These are phyloP conservation scores for Lissocephala sabroskyi DNA, from an alignment of 2,888 invertebrate species.

Conservation along the genomic window DNA sequence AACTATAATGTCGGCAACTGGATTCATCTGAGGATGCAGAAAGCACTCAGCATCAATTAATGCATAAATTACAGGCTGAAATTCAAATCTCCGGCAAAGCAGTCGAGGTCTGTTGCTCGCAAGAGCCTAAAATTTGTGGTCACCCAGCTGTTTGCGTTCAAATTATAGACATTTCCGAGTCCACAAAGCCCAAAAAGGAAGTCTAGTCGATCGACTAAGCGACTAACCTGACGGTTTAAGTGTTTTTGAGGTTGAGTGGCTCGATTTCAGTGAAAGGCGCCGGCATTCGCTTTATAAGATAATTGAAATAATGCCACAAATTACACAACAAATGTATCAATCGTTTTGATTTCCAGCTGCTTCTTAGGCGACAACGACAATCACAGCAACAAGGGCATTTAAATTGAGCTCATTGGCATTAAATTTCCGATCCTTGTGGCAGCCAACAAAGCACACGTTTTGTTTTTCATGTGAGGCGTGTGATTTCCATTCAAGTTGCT, in stretches of 20 bases:
- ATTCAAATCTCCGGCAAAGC: conserved; percentile 1
- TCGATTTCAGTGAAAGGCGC: too few relatives aligned
- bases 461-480: conserved; percentile 1
- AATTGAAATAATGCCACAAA: conserved; percentile 40
- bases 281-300: conserved; percentile 9
- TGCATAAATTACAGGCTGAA: conserved; percentile 22
- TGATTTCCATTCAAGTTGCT: conserved; percentile 9
- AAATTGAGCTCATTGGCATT: conserved; percentile 24
- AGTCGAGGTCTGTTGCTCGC: too few relatives aligned
- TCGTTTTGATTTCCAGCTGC: not conserved
- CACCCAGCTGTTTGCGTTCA: too few relatives aligned
- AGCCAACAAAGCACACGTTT: not conserved
- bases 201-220: too few relatives aligned
- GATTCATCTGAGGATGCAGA: too few relatives aligned
- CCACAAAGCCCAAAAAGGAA: too few relatives aligned
- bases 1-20: not conserved
- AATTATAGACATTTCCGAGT: too few relatives aligned
- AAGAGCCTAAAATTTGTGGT: too few relatives aligned
- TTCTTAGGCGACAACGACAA: conserved; percentile 1
- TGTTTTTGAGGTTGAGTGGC: too few relatives aligned
- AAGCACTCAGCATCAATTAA: conserved; percentile 1
- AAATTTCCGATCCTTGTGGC: conserved; percentile 18
- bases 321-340: conserved; percentile 20
- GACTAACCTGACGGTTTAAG: too few relatives aligned
- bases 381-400: too few relatives aligned